These are phyloP conservation scores for Cheilosia scutellata DNA, from an alignment of 2,888 invertebrate genomes.

Conservation along the genomic window DNA sequence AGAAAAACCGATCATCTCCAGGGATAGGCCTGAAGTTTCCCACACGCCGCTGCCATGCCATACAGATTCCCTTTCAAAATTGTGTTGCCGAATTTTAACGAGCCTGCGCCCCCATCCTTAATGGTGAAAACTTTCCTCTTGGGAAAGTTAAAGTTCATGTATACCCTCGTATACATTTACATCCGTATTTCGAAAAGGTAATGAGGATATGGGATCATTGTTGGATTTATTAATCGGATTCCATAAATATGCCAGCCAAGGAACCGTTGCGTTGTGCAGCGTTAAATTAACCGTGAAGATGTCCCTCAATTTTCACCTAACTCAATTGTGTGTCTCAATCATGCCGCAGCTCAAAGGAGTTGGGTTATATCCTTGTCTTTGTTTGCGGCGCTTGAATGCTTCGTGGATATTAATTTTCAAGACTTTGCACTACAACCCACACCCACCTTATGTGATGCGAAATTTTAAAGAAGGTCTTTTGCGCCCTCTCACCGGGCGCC, in stretches of 20 bases:
- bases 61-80: conserved; percentile 16
- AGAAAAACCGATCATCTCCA: conserved; percentile 53
- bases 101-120: conserved; percentile 11
- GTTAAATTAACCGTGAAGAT: conserved; percentile 63
- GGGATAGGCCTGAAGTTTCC: conserved; percentile 47
- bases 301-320: conserved; percentile 56
- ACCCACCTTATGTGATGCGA: conserved; percentile 14
- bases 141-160: conserved; percentile 38
- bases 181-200: conserved; percentile 56
- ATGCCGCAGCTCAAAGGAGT: neutral
- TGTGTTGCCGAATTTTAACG: conserved; percentile 51
- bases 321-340: conserved; percentile 43
- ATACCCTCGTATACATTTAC: conserved; percentile 28
- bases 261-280: conserved; percentile 46
- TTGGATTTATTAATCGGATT: conserved; percentile 66
- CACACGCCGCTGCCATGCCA: too few relatives aligned
- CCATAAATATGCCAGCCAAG: conserved; percentile 56
- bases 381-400: conserved; percentile 52
- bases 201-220: conserved; percentile 66
- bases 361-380: conserved; percentile 31
- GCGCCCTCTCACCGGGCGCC: conserved; percentile 27
- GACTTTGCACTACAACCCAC: conserved; percentile 27
- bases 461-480: conserved; percentile 39
- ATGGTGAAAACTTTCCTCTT: conserved; percentile 13
- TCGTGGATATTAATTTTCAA: conserved; percentile 53